Evolutionary conservation across 2,797 vertebrate species (phyloP), one percentile per base, ranked within the genome.

Genomic region (Cichlasoma orientale): DNA sequence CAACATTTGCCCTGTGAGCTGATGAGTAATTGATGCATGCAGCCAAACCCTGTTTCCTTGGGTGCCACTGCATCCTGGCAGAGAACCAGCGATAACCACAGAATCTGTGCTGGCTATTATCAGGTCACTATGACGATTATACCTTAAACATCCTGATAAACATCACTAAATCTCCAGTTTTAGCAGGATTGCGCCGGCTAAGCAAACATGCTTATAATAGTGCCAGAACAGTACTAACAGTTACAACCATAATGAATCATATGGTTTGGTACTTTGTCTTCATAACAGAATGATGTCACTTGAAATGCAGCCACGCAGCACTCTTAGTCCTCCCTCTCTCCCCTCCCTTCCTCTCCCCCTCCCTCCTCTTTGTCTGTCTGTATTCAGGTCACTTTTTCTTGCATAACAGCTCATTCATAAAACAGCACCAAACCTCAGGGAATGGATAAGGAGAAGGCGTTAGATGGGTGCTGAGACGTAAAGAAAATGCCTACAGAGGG

Each of bases 401-500:
- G 79, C 93, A 85, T 93, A 93, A 93, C 80, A 79, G 80, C 90
- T 93, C 89, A 94, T 94, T 93, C 92, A 94, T 94, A 91, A 94
- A 92, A 86, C 92, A 94, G 80, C 89, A 90, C 88, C 90, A 82
- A 84, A 80, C 85, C 85, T 90, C 87, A 14, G 77, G 88, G 86
- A 69, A 72, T 82, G 82, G 79, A 89, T 58, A 84, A 80, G 74
- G 77, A 23, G 75, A 82, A 85, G 82, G 74, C 71, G 80, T n/a
- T 25, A 84, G 87, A 50, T 50, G 44, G 63, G 25, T 68, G 63
- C 63, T 68, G 63, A 68, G 63, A 89, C 36, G 54, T 87, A 89
- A 75, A 84, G 78, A 86, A 86, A 80, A 71, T 4, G 36, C 78
- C 83, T 19, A 11, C 72, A 59, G 73, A 9, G 82, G 80, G 80